These are phyloP conservation scores for Pachyramphus minor DNA, from an alignment of 2,113 vertebrate species.

Conservation along the genomic window DNA sequence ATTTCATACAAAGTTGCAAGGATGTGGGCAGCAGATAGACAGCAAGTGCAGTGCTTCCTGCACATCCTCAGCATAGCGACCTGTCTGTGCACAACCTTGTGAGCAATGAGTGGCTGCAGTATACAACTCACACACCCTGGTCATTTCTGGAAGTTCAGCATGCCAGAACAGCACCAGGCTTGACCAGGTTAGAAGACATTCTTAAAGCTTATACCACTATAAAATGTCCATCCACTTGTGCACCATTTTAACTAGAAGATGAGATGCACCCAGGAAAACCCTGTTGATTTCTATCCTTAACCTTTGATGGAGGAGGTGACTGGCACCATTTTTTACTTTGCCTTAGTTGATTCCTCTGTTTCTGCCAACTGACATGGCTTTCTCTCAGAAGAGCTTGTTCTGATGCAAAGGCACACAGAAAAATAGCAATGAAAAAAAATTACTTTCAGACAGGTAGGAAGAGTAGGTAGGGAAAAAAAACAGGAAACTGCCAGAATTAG, in stretches of 20 bases:
- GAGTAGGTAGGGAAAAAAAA: background rate
- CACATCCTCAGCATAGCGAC: accelerated
- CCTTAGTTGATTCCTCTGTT: background rate
- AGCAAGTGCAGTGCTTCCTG: background rate
- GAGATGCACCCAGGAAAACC: background rate
- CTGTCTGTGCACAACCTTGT: accelerated
- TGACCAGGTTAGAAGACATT: background rate
- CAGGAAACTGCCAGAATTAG: background rate
- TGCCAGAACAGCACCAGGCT: background rate
- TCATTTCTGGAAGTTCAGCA: background rate
- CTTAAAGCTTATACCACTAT: background rate
- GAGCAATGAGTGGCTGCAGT: background rate
- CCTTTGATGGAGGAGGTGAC: background rate
- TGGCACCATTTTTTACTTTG: background rate
- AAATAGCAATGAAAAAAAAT: background rate
- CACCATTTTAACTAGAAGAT: background rate
- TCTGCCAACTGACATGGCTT: background rate
- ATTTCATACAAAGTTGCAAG: background rate
- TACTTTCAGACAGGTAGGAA: background rate
- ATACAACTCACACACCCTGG: accelerated
- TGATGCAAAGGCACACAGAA: background rate
- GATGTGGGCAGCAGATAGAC: accelerated
- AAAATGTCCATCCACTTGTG: background rate
- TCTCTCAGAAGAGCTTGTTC: background rate
- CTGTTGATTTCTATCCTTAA: background rate